Percentiles rank a stretch among this genome's conserved stretches.
These are phyloP conservation scores for Helicolenus hilgendorfi DNA, from an alignment of 2,797 vertebrate species.

Conservation along the genomic window DNA sequence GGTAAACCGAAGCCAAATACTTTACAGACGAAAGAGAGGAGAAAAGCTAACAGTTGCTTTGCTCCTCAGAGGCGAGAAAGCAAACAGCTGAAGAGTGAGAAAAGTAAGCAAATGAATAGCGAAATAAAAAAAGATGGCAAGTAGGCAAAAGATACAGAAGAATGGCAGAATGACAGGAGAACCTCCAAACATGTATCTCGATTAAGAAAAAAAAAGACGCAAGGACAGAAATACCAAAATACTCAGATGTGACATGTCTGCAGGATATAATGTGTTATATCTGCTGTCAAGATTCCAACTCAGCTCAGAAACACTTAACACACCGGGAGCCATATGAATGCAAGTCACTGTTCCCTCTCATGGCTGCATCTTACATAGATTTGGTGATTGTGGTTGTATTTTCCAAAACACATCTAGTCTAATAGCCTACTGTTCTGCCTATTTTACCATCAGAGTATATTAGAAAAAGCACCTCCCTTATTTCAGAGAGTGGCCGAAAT, in stretches of 20 bases:
- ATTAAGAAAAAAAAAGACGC: conserved; percentile 30
- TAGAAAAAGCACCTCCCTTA: conserved; percentile 84
- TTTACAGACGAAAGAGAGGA: conserved; percentile 54
- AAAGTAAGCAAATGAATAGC: conserved; percentile 59
- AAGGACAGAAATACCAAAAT: conserved; percentile 26
- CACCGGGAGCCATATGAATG: conserved; percentile 29
- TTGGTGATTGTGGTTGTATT: conserved; percentile 81
- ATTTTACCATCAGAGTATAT: conserved; percentile 73
- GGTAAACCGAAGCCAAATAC: conserved; percentile 72
- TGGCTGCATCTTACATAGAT: conserved; percentile 68
- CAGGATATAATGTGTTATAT: conserved; percentile 29
- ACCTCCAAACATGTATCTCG: conserved; percentile 37
- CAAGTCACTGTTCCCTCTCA: conserved; percentile 79
- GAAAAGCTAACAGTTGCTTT: conserved; percentile 63
- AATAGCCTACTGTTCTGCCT: conserved; percentile 72
- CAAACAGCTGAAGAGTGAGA: conserved; percentile 56
- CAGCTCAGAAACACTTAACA: conserved; percentile 14
- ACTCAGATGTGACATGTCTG: conserved; percentile 37
- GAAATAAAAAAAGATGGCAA: conserved; percentile 52
- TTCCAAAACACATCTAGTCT: conserved; percentile 75
- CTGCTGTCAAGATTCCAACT: conserved; percentile 53
- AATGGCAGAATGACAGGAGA: conserved; percentile 43
- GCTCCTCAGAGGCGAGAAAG: conserved; percentile 64
- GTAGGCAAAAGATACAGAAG: conserved; percentile 27
- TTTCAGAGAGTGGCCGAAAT: conserved; percentile 83